Evolutionary conservation across 2,888 invertebrate genomes (phyloP).

Genomic region (Scaptomyza caliginosa): DNA sequence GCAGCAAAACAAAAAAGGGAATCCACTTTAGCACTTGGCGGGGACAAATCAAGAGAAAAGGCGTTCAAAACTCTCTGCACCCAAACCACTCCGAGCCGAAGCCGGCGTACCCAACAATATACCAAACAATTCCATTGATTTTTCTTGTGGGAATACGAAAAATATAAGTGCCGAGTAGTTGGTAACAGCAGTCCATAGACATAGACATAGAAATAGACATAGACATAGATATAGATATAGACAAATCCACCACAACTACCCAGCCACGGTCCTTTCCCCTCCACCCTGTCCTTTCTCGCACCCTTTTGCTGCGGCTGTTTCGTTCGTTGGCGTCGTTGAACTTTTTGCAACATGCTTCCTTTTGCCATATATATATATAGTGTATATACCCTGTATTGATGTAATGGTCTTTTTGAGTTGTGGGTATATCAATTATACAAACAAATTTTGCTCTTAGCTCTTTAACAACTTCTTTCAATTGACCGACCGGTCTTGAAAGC

Average conservation of each 20-base stretch:
- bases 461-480: too few species aligned
- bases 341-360: slow-evolving; percentile 67
- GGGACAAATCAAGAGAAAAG: slow-evolving; percentile 61
- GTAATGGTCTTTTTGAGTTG: too few species aligned
- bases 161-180: slow-evolving; percentile 45
- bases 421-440: too few species aligned
- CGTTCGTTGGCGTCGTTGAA: slow-evolving; percentile 69
- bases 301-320: slow-evolving; percentile 42
- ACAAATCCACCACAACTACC: slow-evolving; percentile 10
- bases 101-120: slow-evolving; percentile 51
- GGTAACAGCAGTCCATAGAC: slow-evolving; percentile 31
- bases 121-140: slow-evolving; percentile 79
- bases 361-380: not conserved
- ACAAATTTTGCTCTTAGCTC: too few species aligned
- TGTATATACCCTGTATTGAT: not conserved
- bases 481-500: too few species aligned
- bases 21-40: slow-evolving; percentile 23
- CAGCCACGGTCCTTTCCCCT: too few species aligned
- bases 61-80: slow-evolving; percentile 17
- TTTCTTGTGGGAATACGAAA: slow-evolving; percentile 73
- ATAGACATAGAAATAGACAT: slow-evolving; percentile 26
- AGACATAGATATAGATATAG: slow-evolving; percentile 39
- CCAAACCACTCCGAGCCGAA: not conserved
- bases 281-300: slow-evolving; percentile 21
- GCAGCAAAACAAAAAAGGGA: slow-evolving; percentile 32